Evolutionary conservation across 2,797 vertebrate genomes (phyloP), one percentile per base, ranked within the genome.

Genomic region (Molossus molossus): DNA sequence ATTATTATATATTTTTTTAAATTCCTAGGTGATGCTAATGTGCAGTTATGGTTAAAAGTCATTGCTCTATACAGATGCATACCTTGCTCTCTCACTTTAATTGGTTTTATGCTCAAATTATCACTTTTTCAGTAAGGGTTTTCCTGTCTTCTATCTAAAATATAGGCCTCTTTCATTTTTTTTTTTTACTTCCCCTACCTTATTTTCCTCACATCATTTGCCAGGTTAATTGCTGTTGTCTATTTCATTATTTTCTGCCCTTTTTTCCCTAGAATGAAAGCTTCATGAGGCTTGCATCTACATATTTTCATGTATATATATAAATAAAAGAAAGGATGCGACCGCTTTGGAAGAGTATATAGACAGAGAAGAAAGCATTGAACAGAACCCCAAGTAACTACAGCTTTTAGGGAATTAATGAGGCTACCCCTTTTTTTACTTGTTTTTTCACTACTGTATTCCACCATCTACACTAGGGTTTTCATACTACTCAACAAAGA

Each of bases 21-120:
- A 29, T 88, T 82, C 48, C 64, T 37, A n/a, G 7, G 40, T 86
- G 53, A 67, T 69, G 33, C 23, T 60, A 89, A 14, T 83, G 37
- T 82, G 10, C 21, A 58, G 29, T 18, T 25, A 76, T 77, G 20
- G 6, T 76, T 53, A 77, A 73, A 90, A 60, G 10, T 29, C 33
- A 70, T 53, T 58, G 13, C 12, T 33, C 25, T 90, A 5, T 81
- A 45, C 53, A 69, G 14, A 53, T 29, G 12, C 13, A 48, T 76
- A 33, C 37, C 87, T 82, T 88, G 40, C 15, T 62, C 11, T 94
- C 55, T 91, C 69, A 55, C 6, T 91, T 50, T 76, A 80, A 64
- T 55, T 93, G 53, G 45, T 53, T 88, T 69, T 76, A 76, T 81
- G 23, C n/a, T 91, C 37, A 96, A 89, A 48, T 77, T 27, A n/a